A percentile compares a stretch with the other conserved stretches of the same genome.
Conservation (phyloP, 2,113 vertebrate genomes). For the Sula dactylatra region DNA sequence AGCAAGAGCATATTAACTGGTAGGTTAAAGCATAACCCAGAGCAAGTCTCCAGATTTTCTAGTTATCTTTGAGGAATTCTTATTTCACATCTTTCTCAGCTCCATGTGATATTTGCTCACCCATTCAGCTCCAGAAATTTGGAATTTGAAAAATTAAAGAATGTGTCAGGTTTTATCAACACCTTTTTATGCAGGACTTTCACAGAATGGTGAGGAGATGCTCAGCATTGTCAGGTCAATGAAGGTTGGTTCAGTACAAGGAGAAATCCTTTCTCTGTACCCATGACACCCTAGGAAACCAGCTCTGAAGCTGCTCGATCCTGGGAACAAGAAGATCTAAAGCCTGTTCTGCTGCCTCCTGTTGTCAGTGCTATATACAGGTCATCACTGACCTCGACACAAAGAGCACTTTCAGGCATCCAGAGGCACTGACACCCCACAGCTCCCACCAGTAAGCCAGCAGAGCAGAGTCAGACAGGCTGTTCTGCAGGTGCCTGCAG, state of each 20-base stretch:
- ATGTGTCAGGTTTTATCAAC: not conserved
- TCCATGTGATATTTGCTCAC: not conserved
- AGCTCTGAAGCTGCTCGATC: not conserved
- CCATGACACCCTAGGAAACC: not conserved
- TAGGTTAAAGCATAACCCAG: not conserved
- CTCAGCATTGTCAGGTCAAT: not conserved
- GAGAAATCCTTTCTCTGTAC: not conserved
- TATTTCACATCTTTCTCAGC: not conserved
- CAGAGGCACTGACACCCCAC: rapidly evolving
- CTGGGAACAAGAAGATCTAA: not conserved
- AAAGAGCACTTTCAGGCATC: not conserved
- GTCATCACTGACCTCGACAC: not conserved
- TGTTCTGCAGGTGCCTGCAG: not conserved
- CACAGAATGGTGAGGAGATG: not conserved
- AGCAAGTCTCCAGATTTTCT: not conserved
- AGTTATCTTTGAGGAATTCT: not conserved
- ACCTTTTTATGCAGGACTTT: not conserved
- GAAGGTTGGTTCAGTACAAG: not conserved
- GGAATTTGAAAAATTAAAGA: not conserved
- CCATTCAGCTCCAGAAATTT: not conserved
- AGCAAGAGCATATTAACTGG: not conserved
- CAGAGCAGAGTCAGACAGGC: not conserved
- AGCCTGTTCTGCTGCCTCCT: not conserved
- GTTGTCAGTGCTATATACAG: not conserved
- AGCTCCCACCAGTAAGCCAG: not conserved